Evolutionary conservation across 2,888 invertebrate genomes (phyloP).

Genomic region (Glaucopsyche alexis): DNA sequence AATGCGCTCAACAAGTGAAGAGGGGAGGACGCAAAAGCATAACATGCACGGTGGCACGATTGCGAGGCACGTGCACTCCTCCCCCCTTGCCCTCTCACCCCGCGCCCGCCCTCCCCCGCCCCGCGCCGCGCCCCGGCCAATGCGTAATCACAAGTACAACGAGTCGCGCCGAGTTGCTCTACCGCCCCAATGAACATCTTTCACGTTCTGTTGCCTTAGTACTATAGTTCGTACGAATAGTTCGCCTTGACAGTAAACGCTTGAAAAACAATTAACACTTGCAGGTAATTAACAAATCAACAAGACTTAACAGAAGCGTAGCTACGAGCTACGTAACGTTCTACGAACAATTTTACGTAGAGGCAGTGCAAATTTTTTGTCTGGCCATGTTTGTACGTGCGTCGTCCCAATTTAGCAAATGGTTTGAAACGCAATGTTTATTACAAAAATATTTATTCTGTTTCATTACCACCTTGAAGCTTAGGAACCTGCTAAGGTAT

Average conservation of each 20-base stretch:
- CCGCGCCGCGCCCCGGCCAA: constrained; percentile 9
- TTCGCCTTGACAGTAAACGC: constrained; percentile 16
- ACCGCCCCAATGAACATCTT: constrained; percentile 1
- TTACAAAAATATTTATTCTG: no score
- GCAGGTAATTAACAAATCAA: neutral
- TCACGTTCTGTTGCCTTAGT: constrained; percentile 17
- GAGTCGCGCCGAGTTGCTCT: constrained; percentile 13
- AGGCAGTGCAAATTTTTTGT: no score
- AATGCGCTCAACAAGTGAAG: constrained; percentile 70
- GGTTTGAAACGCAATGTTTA: no score
- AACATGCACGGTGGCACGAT: constrained; percentile 68
- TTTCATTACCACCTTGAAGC: no score
- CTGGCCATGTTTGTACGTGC: no score
- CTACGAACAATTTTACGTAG: no score
- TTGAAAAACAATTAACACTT: constrained; percentile 1
- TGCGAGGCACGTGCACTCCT: constrained; percentile 55
- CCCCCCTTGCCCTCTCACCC: constrained; percentile 42
- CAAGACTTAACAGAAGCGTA: neutral
- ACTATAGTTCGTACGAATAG: neutral
- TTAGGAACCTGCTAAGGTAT: no score
- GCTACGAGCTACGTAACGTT: neutral
- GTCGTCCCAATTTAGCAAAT: no score
- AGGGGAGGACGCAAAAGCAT: constrained; percentile 60
- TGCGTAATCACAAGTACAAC: constrained; percentile 17
- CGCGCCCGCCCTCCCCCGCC: constrained; percentile 30